These are phyloP conservation scores for Apomyelois bistriatella DNA, from an alignment of 2,888 invertebrate genomes.

Conservation along the genomic window DNA sequence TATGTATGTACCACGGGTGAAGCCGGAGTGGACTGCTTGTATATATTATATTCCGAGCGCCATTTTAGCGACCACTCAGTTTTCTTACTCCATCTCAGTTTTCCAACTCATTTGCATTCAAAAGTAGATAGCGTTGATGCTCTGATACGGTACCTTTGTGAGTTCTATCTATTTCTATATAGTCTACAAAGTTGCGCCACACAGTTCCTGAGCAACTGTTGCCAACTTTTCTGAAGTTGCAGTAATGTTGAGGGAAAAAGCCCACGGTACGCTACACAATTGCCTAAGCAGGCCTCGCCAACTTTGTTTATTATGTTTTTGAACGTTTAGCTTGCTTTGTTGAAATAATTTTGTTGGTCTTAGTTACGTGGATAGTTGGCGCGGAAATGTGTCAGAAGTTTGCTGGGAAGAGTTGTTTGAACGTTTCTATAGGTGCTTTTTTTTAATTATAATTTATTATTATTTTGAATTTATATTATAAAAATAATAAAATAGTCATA, in stretches of 20 bases:
- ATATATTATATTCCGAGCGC: no score
- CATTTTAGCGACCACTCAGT: constrained; percentile 48
- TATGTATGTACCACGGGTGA: no score
- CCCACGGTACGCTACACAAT: constrained; percentile 76
- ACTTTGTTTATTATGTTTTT: constrained; percentile 58
- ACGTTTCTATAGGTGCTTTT: not conserved
- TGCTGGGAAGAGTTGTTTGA: not conserved
- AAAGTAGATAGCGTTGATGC: constrained; percentile 77
- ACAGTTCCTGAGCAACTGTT: constrained; percentile 58
- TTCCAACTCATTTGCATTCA: constrained; percentile 79
- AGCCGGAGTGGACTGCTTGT: no score
- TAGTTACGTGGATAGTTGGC: constrained; percentile 10
- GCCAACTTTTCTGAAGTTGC: constrained; percentile 66
- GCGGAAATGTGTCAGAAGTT: constrained; percentile 6
- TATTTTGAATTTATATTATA: not conserved
- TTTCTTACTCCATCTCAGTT: constrained; percentile 74
- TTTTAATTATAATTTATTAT: not conserved
- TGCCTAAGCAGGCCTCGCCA: constrained; percentile 68
- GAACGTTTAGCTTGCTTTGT: constrained; percentile 30
- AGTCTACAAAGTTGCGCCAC: constrained; percentile 67
- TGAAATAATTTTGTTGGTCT: constrained; percentile 20
- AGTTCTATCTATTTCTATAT: constrained; percentile 54
- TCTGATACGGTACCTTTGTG: constrained; percentile 74
- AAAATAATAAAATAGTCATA: no score
- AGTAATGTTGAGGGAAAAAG: constrained; percentile 76